Conservation (phyloP, 2,797 vertebrate genomes). For the Gallinago nigripennis region DNA sequence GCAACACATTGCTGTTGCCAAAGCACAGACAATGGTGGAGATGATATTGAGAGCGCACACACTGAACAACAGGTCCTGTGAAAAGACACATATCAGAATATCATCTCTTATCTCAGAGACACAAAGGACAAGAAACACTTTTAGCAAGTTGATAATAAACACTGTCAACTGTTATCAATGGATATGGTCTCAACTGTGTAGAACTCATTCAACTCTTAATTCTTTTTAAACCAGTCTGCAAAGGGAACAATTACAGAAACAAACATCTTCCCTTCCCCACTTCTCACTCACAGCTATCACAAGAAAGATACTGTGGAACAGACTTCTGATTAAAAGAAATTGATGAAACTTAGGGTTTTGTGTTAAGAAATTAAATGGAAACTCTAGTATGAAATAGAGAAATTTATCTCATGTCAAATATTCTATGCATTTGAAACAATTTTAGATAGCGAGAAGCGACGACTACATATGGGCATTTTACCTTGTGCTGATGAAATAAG, state of each 20-base stretch:
- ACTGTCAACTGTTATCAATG: neutral
- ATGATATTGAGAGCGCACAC: constrained; percentile 97
- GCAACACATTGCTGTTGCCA: constrained; percentile 98
- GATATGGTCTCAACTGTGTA: neutral
- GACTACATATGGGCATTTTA: neutral
- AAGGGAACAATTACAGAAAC: neutral
- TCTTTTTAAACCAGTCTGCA: neutral
- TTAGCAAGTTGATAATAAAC: neutral
- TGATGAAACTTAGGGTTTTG: neutral
- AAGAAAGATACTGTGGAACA: neutral
- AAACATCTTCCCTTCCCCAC: neutral
- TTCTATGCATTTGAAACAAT: neutral
- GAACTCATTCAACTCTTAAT: neutral
- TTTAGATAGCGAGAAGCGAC: neutral
- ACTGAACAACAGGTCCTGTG: constrained; percentile 95
- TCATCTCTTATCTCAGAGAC: constrained; percentile 41
- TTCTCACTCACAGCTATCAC: neutral
- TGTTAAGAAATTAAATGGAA: neutral
- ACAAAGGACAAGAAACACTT: neutral
- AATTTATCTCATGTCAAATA: neutral
- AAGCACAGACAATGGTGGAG: constrained; percentile 96
- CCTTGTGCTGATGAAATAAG: neutral
- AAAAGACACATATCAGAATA: constrained; percentile 17
- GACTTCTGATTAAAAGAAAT: neutral
- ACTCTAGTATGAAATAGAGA: neutral